Conservation (phyloP, 1,140 invertebrate species). For the Zaprionus capensis region DNA sequence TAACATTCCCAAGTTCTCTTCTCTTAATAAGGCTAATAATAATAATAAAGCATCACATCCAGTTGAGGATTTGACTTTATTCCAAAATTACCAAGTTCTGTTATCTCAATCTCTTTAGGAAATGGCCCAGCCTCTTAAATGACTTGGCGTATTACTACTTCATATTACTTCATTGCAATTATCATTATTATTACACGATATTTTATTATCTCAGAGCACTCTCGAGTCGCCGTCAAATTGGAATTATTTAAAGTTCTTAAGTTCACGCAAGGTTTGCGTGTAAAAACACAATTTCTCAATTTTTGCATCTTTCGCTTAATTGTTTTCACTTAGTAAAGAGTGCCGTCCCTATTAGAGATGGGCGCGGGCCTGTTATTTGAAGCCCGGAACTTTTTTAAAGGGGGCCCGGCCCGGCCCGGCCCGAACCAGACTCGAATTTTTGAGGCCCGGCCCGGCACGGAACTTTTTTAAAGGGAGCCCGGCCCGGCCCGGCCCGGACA, state of each 20-base stretch:
- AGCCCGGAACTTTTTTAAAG: too few relatives aligned
- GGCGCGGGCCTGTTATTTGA: too few relatives aligned
- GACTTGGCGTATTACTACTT: neutral
- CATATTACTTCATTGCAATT: slow-evolving; percentile 8
- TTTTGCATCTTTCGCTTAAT: slow-evolving; percentile 51
- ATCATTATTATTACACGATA: slow-evolving; percentile 3
- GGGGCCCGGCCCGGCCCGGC: too few relatives aligned
- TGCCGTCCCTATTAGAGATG: neutral
- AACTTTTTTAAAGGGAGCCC: too few relatives aligned
- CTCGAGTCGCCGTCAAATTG: slow-evolving; percentile 13
- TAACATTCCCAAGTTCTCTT: neutral
- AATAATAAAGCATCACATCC: too few relatives aligned
- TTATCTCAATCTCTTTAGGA: neutral
- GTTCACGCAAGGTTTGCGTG: slow-evolving; percentile 43
- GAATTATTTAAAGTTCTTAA: slow-evolving; percentile 8
- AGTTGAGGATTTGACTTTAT: too few relatives aligned
- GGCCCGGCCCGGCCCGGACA: too few relatives aligned
- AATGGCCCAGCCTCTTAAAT: slow-evolving; percentile 3
- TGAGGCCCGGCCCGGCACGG: too few relatives aligned
- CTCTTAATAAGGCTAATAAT: neutral
- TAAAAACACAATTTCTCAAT: slow-evolving; percentile 40
- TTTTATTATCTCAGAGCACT: neutral
- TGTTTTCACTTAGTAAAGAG: slow-evolving; percentile 64
- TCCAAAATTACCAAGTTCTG: neutral
- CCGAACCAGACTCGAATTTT: too few relatives aligned